Percentiles rank a stretch among this genome's conserved stretches.
These are phyloP conservation scores for Eucera pruinosa DNA, from an alignment of 2,888 invertebrate genomes.

Conservation along the genomic window DNA sequence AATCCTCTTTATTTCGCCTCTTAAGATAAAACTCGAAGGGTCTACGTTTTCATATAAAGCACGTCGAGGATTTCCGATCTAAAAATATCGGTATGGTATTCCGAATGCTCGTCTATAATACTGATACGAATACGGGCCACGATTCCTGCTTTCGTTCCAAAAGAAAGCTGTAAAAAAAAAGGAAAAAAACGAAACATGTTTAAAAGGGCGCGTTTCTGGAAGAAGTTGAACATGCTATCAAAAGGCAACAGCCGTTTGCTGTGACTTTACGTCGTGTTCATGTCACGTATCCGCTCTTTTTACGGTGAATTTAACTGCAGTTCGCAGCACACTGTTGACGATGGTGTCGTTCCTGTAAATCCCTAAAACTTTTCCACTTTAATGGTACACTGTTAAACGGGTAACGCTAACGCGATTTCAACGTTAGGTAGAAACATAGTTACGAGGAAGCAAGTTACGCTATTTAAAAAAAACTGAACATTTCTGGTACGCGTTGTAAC, in stretches of 20 bases:
- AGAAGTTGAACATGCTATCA: conserved; percentile 17
- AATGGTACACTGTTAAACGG: neutral
- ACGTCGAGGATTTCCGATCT: neutral
- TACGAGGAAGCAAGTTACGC: neutral
- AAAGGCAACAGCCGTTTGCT: conserved; percentile 26
- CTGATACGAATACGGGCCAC: neutral
- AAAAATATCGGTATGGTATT: neutral
- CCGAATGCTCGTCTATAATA: neutral
- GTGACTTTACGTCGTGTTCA: conserved; percentile 12
- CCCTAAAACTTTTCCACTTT: neutral
- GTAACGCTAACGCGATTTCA: neutral
- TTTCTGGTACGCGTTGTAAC: neutral
- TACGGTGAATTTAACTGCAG: conserved; percentile 24
- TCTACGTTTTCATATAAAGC: no score
- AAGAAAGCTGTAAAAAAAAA: neutral
- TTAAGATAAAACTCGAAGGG: no score
- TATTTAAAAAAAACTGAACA: neutral
- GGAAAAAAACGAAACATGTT: neutral
- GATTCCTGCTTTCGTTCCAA: neutral
- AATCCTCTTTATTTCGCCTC: conserved; percentile 6
- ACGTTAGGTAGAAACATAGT: neutral
- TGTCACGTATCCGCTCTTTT: conserved; percentile 15
- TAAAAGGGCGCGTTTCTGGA: neutral
- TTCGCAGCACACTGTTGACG: conserved; percentile 13
- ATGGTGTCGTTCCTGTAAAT: neutral